Evolutionary conservation across 2,888 invertebrate species (phyloP).

Genomic region (Lepidocyrtinus sp.): DNA sequence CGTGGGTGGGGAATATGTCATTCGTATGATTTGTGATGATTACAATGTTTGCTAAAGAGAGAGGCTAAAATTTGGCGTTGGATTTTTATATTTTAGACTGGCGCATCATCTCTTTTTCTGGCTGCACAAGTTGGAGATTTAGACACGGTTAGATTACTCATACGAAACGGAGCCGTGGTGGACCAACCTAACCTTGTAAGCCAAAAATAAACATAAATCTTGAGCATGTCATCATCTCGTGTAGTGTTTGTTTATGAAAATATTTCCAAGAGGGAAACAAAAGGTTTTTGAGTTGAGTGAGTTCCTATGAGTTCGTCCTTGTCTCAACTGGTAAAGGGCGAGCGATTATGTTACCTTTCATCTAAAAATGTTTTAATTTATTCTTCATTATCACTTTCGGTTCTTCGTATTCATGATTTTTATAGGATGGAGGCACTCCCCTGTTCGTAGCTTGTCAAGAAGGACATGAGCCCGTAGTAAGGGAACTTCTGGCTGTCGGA

Average conservation of each 20-base stretch:
- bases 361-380: not conserved
- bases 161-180: slow-evolving; percentile 84
- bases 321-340: not conserved
- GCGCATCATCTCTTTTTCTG: slow-evolving; percentile 93
- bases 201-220: slow-evolving; percentile 20
- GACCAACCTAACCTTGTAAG: slow-evolving; percentile 85
- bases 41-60: not conserved
- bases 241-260: slow-evolving; percentile 41
- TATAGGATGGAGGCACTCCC: slow-evolving; percentile 95
- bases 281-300: not conserved
- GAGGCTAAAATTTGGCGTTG: not conserved
- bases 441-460: slow-evolving; percentile 93
- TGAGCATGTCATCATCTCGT: not conserved
- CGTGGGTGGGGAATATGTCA: slow-evolving; percentile 8
- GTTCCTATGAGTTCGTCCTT: slow-evolving; percentile 14
- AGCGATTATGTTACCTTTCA: not conserved
- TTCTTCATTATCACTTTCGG: not conserved
- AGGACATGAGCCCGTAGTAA: slow-evolving; percentile 90
- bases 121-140: slow-evolving; percentile 93
- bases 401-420: not conserved
- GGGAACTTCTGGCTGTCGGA: slow-evolving; percentile 86
- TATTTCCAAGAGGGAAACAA: slow-evolving; percentile 20
- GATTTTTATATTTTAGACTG: slow-evolving; percentile 78
- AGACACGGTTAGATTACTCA: slow-evolving; percentile 84
- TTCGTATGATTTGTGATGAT: slow-evolving; percentile 6